Base-by-base conservation (phyloP, 2,797 vertebrate species). In the Peromyscus nudipes region DNA sequence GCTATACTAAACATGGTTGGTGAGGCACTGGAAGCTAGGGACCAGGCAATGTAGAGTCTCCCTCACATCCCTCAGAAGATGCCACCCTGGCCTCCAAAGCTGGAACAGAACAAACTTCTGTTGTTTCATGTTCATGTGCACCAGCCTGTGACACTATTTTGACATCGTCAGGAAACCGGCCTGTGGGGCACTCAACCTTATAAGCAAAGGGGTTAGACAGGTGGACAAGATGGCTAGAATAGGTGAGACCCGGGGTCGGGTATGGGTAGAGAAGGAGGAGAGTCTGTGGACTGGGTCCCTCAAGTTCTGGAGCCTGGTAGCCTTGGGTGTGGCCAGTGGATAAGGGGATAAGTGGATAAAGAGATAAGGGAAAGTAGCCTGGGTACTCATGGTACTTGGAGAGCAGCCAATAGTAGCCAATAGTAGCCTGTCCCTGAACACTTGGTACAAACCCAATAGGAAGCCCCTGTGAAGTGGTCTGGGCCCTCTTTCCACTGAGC, bases 351-450 rank as follows among this genome's bases (percentile, higher is more conserved):
- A 23, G 14, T 55, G 14, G 52, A 55, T 55, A 64, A 23, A 57
- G 17, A 67, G 49, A 81, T 69, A 62, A 71, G 69, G 40, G 9
- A 27, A 34, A 75, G 60, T 14, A 4, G 17, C 55, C 31, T 4
- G 37, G 40, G 17, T 16, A 3, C 1, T 77, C 23, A 34, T 4
- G 4, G 16, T 25, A 13, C 1, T 71, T 57, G 2, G 21, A 73
- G 64, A 55, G 43, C 65, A 57, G 27, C 60, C 57, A 17, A 4
- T 0, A 0, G 6, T 7, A 57, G 27, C 60, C 57, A 17, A 4
- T 0, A 0, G 6, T 7, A 6, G 17, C 13, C 31, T 11, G 25
- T 52, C 67, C 21, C 49, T 65, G 8, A 88, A 55, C 2, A 9
- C 55, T 34, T 62, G 43, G 21, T 16, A 16, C 16, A 40, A 71